These are phyloP conservation scores for Eledone cirrhosa DNA, from an alignment of 2,888 invertebrate species.

Conservation along the genomic window DNA sequence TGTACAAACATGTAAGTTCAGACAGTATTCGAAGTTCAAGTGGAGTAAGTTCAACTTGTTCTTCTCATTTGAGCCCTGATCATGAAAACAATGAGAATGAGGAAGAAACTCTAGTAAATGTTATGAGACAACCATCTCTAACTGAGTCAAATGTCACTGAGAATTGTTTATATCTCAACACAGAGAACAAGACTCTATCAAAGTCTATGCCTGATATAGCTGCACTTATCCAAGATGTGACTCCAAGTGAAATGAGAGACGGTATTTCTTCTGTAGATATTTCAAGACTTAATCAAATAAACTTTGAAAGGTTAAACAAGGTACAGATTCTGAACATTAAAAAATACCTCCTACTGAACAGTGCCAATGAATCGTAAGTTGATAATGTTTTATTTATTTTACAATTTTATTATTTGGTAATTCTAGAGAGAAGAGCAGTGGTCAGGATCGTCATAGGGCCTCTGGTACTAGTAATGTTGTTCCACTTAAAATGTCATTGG, in stretches of 20 bases:
- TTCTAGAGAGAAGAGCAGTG: too few relatives aligned
- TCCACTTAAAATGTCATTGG: too few relatives aligned
- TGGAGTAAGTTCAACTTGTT: constrained; percentile 68
- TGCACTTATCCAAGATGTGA: constrained; percentile 48
- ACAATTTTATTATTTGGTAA: too few relatives aligned
- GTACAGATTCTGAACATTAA: constrained; percentile 61
- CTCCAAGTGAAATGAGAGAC: constrained; percentile 51
- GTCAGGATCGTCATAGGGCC: too few relatives aligned
- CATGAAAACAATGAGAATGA: constrained; percentile 37
- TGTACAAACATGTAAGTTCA: constrained; percentile 65
- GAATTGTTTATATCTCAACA: neutral
- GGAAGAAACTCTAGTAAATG: constrained; percentile 32
- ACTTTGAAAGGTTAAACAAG: constrained; percentile 34
- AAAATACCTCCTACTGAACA: constrained; percentile 64
- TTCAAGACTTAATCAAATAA: constrained; percentile 32
- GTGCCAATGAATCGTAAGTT: constrained; percentile 67
- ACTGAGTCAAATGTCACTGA: constrained; percentile 17
- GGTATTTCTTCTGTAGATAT: constrained; percentile 62
- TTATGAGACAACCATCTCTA: neutral
- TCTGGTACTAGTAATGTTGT: too few relatives aligned
- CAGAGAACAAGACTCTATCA: constrained; percentile 37
- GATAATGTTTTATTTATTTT: too few relatives aligned
- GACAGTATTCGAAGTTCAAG: constrained; percentile 67
- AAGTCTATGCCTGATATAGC: constrained; percentile 55
- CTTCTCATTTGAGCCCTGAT: constrained; percentile 62